phyloP scores from a whole-genome alignment of 2,113 vertebrate genomes.

The Rhea pennata region DNA sequence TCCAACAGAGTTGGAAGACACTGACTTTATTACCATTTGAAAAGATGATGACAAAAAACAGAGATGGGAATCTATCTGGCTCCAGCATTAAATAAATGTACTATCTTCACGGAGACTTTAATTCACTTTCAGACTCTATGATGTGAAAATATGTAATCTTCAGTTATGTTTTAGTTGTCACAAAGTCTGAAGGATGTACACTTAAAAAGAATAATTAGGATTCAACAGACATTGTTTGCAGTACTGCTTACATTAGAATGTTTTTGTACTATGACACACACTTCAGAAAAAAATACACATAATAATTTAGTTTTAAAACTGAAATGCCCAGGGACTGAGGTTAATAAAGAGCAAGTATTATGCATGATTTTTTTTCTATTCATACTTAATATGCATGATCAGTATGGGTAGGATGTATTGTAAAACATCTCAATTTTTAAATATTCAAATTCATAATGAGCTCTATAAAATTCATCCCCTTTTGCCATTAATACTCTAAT shows the following conservation, averaged over 20 bases:
- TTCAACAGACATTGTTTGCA: neutral
- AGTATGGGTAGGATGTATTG: neutral
- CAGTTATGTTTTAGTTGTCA: neutral
- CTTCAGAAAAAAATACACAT: neutral
- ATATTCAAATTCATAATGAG: constrained; percentile 31
- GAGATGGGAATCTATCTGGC: neutral
- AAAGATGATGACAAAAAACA: neutral
- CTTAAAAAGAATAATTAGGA: neutral
- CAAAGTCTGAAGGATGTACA: neutral
- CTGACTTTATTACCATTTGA: neutral
- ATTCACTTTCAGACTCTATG: neutral
- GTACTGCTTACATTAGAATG: neutral
- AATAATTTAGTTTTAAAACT: constrained; percentile 32
- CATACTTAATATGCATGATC: neutral
- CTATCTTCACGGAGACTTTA: neutral
- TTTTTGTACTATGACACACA: neutral
- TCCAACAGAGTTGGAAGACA: neutral
- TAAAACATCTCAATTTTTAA: constrained; percentile 26
- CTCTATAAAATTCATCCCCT: constrained; percentile 31
- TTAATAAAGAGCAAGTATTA: constrained; percentile 41
- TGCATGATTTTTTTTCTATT: neutral
- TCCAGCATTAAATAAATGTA: neutral
- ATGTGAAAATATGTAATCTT: neutral
- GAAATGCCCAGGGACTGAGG: constrained; percentile 21
- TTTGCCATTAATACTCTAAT: constrained; percentile 11